Evolutionary conservation across 2,888 invertebrate species (phyloP).

Genomic region (Callyntrura guangdongensis): DNA sequence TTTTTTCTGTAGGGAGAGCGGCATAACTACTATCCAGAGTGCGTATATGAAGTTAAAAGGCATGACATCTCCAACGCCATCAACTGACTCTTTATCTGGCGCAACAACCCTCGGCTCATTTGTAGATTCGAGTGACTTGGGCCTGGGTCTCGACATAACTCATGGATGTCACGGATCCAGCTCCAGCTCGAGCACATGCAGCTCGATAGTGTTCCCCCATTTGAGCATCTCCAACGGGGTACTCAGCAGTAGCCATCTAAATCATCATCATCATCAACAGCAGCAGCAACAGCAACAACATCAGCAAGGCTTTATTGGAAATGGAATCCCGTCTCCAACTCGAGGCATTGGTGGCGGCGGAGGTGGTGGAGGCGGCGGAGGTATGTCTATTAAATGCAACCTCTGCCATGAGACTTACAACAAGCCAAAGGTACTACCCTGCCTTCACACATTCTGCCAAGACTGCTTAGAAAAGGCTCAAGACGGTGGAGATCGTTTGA

Average conservation of each 20-base stretch:
- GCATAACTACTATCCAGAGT: not conserved
- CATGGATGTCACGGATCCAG: conserved; percentile 90
- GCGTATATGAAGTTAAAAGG: conserved; percentile 75
- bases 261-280: conserved; percentile 36
- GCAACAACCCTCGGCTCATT: conserved; percentile 96
- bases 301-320: conserved; percentile 73
- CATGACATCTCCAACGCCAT: conserved; percentile 95
- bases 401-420: conserved; percentile 92
- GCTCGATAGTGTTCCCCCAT: conserved; percentile 85
- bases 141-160: conserved; percentile 87
- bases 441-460: conserved; percentile 95
- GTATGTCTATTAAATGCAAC: conserved; percentile 87
- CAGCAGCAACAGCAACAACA: conserved; percentile 31
- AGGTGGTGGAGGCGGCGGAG: conserved; percentile 57
- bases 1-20: not conserved
- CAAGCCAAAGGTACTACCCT: conserved; percentile 92
- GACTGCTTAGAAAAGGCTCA: conserved; percentile 92
- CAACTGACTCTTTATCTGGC: conserved; percentile 96
- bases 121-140: conserved; percentile 92
- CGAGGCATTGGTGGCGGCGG: conserved; percentile 63
- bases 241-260: conserved; percentile 86
- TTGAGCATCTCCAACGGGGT: conserved; percentile 83
- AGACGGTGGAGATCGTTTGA: conserved; percentile 89
- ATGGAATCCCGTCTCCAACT: conserved; percentile 82
- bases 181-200: conserved; percentile 91